These are phyloP conservation scores for Alces alces DNA, from an alignment of 2,113 vertebrate species.

Conservation along the genomic window DNA sequence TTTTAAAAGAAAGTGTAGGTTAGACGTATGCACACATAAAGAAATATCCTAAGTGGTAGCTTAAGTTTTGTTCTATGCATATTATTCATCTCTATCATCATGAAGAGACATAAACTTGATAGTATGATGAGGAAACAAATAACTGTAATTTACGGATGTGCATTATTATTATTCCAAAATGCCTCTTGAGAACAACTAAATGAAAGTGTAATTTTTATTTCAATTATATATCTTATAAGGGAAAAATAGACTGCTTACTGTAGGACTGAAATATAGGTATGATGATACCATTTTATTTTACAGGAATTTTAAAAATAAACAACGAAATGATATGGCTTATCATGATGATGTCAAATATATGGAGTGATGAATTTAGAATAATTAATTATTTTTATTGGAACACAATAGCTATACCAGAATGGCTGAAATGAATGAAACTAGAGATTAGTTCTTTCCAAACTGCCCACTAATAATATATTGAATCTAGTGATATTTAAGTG, in stretches of 20 bases:
- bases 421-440: not conserved
- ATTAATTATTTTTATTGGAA: not conserved
- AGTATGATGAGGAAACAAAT: not conserved
- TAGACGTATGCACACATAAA: not conserved
- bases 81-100: not conserved
- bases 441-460: not conserved
- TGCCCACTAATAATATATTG: not conserved
- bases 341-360: not conserved
- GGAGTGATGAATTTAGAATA: not conserved
- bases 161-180: not conserved
- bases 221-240: not conserved
- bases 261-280: not conserved
- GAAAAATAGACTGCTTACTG: not conserved
- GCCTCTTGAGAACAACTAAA: not conserved
- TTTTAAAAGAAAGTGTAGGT: not conserved
- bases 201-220: not conserved
- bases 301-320: not conserved
- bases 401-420: not conserved
- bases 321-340: not conserved
- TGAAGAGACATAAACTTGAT: not conserved
- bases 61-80: constrained; percentile 8
- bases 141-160: not conserved
- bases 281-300: constrained; percentile 17
- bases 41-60: not conserved
- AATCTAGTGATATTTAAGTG: not conserved